These are phyloP conservation scores for Cherax quadricarinatus DNA, from an alignment of 1,140 invertebrate genomes.

Conservation along the genomic window DNA sequence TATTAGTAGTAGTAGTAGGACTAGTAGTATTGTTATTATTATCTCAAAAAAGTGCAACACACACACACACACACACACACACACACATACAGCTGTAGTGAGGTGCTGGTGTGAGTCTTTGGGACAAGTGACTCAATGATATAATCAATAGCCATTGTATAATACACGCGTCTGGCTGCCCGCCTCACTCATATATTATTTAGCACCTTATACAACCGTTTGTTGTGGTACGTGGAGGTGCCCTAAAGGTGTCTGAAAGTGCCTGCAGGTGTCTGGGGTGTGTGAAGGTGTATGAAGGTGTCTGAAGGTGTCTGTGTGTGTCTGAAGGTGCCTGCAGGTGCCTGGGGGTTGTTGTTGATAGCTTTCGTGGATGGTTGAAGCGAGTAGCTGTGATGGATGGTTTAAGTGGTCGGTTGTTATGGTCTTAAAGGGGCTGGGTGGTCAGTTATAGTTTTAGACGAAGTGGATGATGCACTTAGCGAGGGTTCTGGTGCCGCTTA, in stretches of 20 bases:
- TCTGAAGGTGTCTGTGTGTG: not conserved
- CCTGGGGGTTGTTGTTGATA: not conserved
- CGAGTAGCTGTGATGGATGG: not conserved
- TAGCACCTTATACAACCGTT: not conserved
- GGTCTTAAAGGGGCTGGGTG: not conserved
- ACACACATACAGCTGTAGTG: too few relatives aligned
- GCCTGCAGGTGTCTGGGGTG: not conserved
- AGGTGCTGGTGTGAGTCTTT: not conserved
- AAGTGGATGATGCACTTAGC: not conserved
- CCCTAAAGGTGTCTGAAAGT: not conserved
- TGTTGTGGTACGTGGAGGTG: not conserved
- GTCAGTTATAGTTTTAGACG: not conserved
- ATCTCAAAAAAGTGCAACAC: too few relatives aligned
- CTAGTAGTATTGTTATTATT: too few relatives aligned
- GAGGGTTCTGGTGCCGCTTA: not conserved
- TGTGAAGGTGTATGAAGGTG: not conserved
- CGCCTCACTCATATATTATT: not conserved
- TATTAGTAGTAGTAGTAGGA: too few relatives aligned
- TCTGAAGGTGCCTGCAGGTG: not conserved
- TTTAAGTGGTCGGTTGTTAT: not conserved
- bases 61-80: too few relatives aligned
- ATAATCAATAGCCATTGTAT: not conserved
- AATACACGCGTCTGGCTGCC: not conserved
- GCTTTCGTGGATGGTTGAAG: not conserved
- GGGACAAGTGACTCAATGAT: not conserved